Evolutionary conservation across 2,888 invertebrate species (phyloP).

Genomic region (Cistogaster globosa): DNA sequence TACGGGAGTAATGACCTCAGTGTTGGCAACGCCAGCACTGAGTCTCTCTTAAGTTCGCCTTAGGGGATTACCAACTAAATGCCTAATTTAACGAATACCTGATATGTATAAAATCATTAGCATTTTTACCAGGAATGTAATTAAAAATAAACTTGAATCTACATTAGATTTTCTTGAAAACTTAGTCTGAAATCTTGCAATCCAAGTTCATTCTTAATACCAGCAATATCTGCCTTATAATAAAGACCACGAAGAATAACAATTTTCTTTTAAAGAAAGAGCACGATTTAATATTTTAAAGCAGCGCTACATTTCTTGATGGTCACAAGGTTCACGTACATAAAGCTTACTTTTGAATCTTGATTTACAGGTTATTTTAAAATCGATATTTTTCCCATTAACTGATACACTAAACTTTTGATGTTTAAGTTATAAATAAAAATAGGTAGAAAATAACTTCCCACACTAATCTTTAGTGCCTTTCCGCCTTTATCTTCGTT

Average conservation of each 20-base stretch:
- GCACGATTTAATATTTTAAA: neutral
- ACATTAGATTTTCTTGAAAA: slow-evolving; percentile 1
- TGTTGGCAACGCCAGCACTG: no score
- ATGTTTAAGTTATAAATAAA: slow-evolving; percentile 7
- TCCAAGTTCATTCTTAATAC: neutral
- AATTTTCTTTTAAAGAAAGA: neutral
- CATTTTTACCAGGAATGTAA: no score
- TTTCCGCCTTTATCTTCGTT: no score
- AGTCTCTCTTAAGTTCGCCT: neutral
- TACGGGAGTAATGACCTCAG: no score
- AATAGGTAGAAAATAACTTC: neutral
- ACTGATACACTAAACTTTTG: neutral
- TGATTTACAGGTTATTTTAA: neutral
- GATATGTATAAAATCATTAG: no score
- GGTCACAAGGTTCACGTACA: neutral
- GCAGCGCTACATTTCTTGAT: neutral
- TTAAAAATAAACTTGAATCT: no score
- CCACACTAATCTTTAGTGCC: no score
- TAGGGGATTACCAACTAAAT: neutral
- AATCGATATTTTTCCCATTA: neutral
- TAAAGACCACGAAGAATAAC: neutral
- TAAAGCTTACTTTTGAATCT: slow-evolving; percentile 2
- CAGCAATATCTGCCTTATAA: neutral
- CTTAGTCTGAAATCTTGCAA: neutral
- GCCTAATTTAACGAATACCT: no score